Conservation (phyloP, 2,888 invertebrate genomes). For the Elegia similella region DNA sequence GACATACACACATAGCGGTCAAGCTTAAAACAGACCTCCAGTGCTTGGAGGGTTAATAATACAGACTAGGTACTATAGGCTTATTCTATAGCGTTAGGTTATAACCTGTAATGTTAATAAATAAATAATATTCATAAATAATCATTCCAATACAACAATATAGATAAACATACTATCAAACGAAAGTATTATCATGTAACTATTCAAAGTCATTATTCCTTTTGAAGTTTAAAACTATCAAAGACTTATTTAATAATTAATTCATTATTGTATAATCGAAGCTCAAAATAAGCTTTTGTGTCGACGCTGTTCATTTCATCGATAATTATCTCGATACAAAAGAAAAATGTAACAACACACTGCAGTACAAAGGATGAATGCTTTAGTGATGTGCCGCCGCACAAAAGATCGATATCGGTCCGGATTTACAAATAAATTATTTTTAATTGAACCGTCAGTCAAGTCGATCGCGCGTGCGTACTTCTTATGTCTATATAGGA, state of each 20-base stretch:
- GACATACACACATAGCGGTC: too few species aligned
- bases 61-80: too few species aligned
- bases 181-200: too few species aligned
- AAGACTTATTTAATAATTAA: slow-evolving; percentile 30
- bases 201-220: neutral
- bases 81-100: too few species aligned
- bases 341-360: slow-evolving; percentile 50
- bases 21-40: too few species aligned
- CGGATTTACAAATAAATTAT: slow-evolving; percentile 54
- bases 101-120: too few species aligned
- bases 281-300: slow-evolving; percentile 38
- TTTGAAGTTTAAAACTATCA: slow-evolving; percentile 4
- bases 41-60: too few species aligned
- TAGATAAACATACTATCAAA: too few species aligned
- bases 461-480: slow-evolving; percentile 32
- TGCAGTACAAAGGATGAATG: slow-evolving; percentile 38
- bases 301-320: slow-evolving; percentile 34
- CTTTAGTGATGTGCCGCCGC: slow-evolving; percentile 46
- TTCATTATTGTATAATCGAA: slow-evolving; percentile 48
- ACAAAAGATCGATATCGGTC: slow-evolving; percentile 48
- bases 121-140: too few species aligned
- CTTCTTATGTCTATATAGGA: slow-evolving; percentile 15
- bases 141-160: too few species aligned
- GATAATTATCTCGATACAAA: slow-evolving; percentile 50
- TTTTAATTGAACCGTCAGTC: slow-evolving; percentile 65